Base-by-base conservation (phyloP, 2,797 vertebrate species). In the Peromyscus aztecus region DNA sequence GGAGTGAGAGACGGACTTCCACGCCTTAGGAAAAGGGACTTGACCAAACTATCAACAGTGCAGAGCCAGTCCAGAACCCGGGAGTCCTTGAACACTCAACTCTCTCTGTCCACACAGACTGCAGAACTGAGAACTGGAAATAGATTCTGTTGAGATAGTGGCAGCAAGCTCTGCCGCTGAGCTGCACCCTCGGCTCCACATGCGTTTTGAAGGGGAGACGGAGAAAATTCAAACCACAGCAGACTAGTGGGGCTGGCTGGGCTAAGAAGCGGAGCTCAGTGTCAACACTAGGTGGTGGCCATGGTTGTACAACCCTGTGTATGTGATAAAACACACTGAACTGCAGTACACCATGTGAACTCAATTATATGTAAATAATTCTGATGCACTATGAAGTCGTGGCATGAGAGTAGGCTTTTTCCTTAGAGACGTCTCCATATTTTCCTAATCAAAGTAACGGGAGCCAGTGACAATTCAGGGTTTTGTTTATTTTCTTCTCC, bases 31-130 rank as follows among this genome's bases (percentile, higher is more conserved):
- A 81, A 87, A 75, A 63, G 24, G 52, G 17, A 12, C 76, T 61
- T 27, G n/a, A 43, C 16, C 29, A 67, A 21, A 4, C 23, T 13
- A 6, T 27, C 4, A 19, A 12, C 8, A 31, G 75, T 14, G 1
- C 24, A 46, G 46, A 65, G 13, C 77, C 31, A 31, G 7, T 4
- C 3, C 10, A 29, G 37, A 71, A 12, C 69, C 43, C 19, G 23
- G n/a, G 6, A 21, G 43, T 8, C 80, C 27, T 1, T 2, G 43
- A 46, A 9, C 24, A 14, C 0, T 4, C 37, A 4, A 16, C 10
- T 4, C 23, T 43, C 29, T 31, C 1, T 9, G 17, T 78, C 61
- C 0, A 14, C 4, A 10, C 43, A 46, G 69, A 71, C n/a, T 37
- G 24, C 40, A 37, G 40, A 46, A 7, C 1, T 14, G 9, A 65